Percentiles rank a stretch among this genome's conserved stretches.
Conservation (phyloP, 2,113 vertebrate genomes). For the Vidua macroura region DNA sequence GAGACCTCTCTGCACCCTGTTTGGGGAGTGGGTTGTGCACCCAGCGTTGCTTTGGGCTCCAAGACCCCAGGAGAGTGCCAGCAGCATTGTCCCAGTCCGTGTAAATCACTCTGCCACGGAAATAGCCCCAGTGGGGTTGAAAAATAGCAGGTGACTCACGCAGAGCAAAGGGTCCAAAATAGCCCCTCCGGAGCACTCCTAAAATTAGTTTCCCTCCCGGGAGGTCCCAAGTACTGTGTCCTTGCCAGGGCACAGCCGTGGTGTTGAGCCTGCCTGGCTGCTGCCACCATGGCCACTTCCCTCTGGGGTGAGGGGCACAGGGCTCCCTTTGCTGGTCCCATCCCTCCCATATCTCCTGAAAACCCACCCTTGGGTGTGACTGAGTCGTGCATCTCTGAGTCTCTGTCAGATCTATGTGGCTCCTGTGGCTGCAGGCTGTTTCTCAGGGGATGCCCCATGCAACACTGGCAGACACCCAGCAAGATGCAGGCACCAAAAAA, state of each 20-base stretch:
- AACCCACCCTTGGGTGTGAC: background rate
- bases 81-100: slow-evolving; percentile 3
- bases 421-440: background rate
- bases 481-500: background rate
- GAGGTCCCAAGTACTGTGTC: slow-evolving; percentile 29
- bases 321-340: background rate
- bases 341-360: background rate
- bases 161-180: slow-evolving; percentile 63
- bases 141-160: slow-evolving; percentile 63
- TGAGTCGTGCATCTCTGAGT: accelerated
- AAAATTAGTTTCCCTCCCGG: slow-evolving; percentile 52
- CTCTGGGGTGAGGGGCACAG: accelerated
- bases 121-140: slow-evolving; percentile 15
- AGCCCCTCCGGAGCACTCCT: slow-evolving; percentile 47
- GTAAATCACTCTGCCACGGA: slow-evolving; percentile 48
- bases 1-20: background rate
- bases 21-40: background rate
- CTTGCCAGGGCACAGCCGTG: slow-evolving; percentile 31
- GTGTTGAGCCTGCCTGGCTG: background rate
- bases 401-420: background rate
- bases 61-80: background rate
- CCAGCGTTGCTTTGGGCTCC: background rate
- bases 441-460: background rate
- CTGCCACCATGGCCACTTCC: background rate
- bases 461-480: accelerated